Conservation (phyloP, 2,113 vertebrate species). For the Pampusana beccarii region DNA sequence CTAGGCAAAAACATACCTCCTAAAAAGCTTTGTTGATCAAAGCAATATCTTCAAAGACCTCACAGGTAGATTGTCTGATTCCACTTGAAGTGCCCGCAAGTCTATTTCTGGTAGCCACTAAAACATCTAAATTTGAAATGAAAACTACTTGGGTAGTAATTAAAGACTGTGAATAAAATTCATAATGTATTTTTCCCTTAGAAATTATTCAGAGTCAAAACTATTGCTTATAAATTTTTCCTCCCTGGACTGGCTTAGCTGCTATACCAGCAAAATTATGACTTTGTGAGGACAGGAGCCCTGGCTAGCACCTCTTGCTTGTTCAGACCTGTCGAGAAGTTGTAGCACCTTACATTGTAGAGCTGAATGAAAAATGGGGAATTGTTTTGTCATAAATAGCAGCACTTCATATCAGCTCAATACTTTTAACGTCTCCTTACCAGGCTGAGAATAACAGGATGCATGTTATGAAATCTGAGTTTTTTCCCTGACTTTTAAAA, state of each 20-base stretch:
- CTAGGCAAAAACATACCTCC: neutral
- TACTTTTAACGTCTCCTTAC: neutral
- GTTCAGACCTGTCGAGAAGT: neutral
- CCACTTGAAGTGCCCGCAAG: neutral
- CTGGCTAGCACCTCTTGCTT: neutral
- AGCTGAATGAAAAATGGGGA: neutral
- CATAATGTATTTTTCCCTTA: neutral
- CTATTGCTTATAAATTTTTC: neutral
- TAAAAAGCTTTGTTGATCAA: neutral
- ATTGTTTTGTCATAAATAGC: neutral
- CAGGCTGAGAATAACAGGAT: neutral
- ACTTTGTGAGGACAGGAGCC: neutral
- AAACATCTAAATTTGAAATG: neutral
- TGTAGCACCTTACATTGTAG: neutral
- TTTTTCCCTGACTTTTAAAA: neutral
- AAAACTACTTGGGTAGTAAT: neutral
- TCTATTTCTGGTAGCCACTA: neutral
- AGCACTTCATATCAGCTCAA: neutral
- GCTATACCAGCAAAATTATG: neutral
- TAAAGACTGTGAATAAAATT: neutral
- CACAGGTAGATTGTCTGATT: neutral
- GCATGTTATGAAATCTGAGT: neutral
- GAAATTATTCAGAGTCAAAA: neutral
- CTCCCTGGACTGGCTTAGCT: neutral
- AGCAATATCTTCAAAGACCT: neutral